Base-by-base conservation (phyloP, 2,797 vertebrate genomes). In the Amniataba percoides region DNA sequence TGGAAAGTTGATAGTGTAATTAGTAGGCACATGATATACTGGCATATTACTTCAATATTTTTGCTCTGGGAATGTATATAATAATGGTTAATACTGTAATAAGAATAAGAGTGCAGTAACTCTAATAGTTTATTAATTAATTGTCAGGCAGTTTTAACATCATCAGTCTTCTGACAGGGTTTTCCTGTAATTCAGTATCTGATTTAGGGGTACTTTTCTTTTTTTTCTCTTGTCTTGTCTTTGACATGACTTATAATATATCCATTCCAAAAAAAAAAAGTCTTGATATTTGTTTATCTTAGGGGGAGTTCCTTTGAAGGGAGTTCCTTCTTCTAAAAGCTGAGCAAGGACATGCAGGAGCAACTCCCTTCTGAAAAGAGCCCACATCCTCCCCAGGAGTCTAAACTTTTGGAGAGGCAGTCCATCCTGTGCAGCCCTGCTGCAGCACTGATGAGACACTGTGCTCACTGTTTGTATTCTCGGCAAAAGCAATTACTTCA, bases 401-500 rank as follows among this genome's bases (percentile, higher is more conserved):
- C 34, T 69, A 57, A 61, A 73, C 59, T 67, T 67, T 53, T 51
- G 51, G 15, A 52, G 42, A 67, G 21, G 16, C 66, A 31, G 42
- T 73, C 73, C 43, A 39, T 70, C 12, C 43, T 74, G 42, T 52
- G 9, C 65, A 51, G 23, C 52, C 19, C 31, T 46, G 25, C 64
- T 79, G n/a, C 66, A 85, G 69, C 61, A 45, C 67, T 57, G 63
- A 86, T 60, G 62, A 81, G 66, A 71, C 72, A 56, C 68, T 80
- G 73, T 42, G 40, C 71, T 87, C 60, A 19, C 58, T 77, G 80
- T 83, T 87, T 83, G 62, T 66, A 46, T 79, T 77, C 65, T 57
- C 39, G 8, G 86, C 76, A 21, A 77, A 89, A 74, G 56, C 68
- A 74, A 83, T 88, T 70, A 85, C 55, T 86, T 78, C 53, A 80